Evolutionary conservation across 2,888 invertebrate species (phyloP).

Genomic region (Thysanoteuthis rhombus): DNA sequence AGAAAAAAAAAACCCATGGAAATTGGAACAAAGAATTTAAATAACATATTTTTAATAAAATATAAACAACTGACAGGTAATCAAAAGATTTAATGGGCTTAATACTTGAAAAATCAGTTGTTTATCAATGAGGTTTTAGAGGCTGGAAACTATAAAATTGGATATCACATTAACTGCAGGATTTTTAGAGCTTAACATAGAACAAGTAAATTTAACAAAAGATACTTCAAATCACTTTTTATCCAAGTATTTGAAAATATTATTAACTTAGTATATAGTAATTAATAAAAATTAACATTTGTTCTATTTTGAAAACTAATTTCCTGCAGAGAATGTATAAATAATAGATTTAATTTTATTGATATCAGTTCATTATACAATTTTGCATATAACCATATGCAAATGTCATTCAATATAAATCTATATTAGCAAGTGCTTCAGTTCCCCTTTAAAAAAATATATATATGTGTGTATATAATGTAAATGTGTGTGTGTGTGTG

Average conservation of each 20-base stretch:
- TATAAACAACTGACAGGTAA: background rate
- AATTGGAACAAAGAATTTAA: background rate
- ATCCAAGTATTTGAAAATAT: background rate
- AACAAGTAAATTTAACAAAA: background rate
- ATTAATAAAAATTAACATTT: background rate
- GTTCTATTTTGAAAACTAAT: background rate
- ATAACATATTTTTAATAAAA: background rate
- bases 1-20: background rate
- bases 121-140: too few species aligned
- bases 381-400: background rate
- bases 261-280: background rate
- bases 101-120: background rate
- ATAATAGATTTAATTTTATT: background rate
- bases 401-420: constrained; percentile 12
- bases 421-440: background rate
- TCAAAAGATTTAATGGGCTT: background rate
- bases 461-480: too few species aligned
- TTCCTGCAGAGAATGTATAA: background rate
- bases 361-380: background rate
- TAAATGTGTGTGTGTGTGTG: background rate
- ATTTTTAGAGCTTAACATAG: too few species aligned
- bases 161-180: background rate
- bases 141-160: background rate
- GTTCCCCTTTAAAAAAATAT: background rate
- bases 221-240: background rate